Conservation (phyloP, 2,888 invertebrate genomes). For the Morpho helenor region DNA sequence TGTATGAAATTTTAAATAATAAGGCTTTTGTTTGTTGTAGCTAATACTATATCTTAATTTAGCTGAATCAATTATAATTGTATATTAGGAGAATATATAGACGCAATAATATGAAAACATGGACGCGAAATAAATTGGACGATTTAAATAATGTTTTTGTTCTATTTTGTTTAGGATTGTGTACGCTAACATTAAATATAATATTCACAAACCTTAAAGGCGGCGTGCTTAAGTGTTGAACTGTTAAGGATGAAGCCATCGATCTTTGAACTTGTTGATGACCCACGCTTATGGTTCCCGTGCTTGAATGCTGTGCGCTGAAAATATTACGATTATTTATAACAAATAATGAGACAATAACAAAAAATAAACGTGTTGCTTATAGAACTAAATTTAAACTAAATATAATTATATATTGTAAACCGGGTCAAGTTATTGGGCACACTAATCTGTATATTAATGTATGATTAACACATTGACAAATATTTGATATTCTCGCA, state of each 20-base stretch:
- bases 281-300: constrained; percentile 52
- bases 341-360: no score
- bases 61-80: no score
- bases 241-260: constrained; percentile 68
- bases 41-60: no score
- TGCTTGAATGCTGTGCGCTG: constrained; percentile 60
- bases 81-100: no score
- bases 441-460: constrained; percentile 7
- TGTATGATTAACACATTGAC: constrained; percentile 5
- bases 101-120: no score
- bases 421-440: constrained; percentile 3
- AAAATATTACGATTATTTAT: background rate
- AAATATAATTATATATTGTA: constrained; percentile 9
- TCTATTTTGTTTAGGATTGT: no score
- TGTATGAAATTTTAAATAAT: no score
- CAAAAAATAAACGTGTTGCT: no score
- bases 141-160: no score
- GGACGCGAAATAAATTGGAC: no score
- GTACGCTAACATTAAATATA: background rate
- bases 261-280: constrained; percentile 67
- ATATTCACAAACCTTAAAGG: constrained; percentile 49
- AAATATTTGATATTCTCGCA: constrained; percentile 1
- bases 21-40: no score
- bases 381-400: background rate
- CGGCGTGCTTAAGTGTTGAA: constrained; percentile 67